Percentiles rank a stretch among this genome's conserved stretches.
These are phyloP conservation scores for Ptiloglossa arizonensis DNA, from an alignment of 1,140 invertebrate genomes.

Conservation along the genomic window DNA sequence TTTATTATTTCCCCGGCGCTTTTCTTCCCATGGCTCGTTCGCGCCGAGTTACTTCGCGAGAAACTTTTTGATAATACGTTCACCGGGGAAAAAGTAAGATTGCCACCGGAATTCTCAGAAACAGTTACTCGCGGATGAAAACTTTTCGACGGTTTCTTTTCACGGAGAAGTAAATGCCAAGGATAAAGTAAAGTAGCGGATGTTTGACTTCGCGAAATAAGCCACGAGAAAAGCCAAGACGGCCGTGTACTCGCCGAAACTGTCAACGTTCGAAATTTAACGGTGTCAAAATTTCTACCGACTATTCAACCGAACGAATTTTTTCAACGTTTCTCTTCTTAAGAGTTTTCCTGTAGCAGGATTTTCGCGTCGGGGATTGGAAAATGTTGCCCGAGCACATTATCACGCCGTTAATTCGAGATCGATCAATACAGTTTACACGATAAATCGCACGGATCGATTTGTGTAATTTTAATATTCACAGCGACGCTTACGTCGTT, in stretches of 20 bases:
- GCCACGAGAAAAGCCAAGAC: not conserved
- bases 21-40: not conserved
- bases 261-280: not conserved
- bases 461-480: too few species aligned
- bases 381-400: too few species aligned
- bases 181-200: not conserved
- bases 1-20: constrained; percentile 19
- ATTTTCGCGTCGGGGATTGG: too few species aligned
- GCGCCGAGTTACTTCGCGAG: not conserved
- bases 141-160: not conserved
- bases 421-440: too few species aligned
- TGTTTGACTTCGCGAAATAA: not conserved
- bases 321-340: too few species aligned
- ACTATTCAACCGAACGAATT: too few species aligned
- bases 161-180: not conserved
- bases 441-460: too few species aligned
- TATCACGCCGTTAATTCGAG: too few species aligned
- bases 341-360: too few species aligned
- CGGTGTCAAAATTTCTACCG: too few species aligned
- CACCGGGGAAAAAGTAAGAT: not conserved
- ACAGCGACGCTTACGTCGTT: too few species aligned
- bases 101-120: not conserved
- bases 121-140: constrained; percentile 9
- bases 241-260: not conserved
- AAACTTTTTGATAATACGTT: constrained; percentile 13